Conservation (phyloP, 2,797 vertebrate species). For the Myotis myotis region DNA sequence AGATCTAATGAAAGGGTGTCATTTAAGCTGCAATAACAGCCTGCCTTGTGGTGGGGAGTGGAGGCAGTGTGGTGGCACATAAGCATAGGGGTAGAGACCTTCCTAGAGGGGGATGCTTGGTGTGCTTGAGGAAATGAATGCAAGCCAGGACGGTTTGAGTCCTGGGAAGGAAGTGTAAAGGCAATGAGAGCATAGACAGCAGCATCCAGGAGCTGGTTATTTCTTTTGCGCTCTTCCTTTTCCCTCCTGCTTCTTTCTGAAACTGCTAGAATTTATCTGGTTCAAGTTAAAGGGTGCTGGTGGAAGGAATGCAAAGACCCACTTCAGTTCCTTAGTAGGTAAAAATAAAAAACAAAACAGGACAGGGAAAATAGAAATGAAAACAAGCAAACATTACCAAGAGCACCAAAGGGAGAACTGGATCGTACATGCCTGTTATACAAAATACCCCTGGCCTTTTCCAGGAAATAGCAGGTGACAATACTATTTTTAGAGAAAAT, state of each 20-base stretch:
- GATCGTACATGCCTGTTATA: background rate
- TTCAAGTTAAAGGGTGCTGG: background rate
- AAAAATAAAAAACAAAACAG: background rate
- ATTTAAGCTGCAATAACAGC: background rate
- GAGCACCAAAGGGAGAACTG: background rate
- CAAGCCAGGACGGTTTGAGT: background rate
- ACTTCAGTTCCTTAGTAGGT: background rate
- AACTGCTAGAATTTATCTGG: background rate
- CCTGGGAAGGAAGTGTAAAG: background rate
- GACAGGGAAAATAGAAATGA: background rate
- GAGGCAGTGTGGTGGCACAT: background rate
- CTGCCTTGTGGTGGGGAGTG: background rate
- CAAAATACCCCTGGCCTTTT: background rate
- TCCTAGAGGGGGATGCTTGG: background rate
- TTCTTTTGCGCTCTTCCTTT: no score
- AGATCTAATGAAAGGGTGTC: background rate
- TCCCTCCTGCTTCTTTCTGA: background rate
- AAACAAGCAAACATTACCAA: background rate
- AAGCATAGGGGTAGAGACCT: background rate
- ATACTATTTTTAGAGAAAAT: conserved; percentile 7
- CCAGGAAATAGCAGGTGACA: background rate
- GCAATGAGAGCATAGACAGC: background rate
- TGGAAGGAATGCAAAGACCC: background rate
- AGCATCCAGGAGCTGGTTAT: background rate
- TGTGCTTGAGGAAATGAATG: background rate